Evolutionary conservation across 2,888 invertebrate species (phyloP).

Genomic region (Calephelis perditalis): DNA sequence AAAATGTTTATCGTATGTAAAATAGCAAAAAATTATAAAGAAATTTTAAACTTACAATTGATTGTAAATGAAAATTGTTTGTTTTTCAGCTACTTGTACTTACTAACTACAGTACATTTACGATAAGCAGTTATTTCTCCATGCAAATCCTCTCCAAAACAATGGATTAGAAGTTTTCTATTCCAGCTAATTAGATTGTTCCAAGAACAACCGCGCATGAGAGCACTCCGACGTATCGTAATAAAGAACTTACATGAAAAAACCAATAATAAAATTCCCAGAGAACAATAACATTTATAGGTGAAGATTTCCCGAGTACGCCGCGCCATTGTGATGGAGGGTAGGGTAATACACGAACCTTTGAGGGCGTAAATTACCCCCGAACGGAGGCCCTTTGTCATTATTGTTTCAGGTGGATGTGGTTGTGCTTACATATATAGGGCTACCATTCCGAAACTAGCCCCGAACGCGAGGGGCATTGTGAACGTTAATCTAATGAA

Average conservation of each 20-base stretch:
- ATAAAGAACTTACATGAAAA: conserved; percentile 6
- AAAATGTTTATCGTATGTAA: too few relatives aligned
- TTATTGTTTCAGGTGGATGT: conserved; percentile 10
- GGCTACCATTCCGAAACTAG: background rate
- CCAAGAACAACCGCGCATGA: background rate
- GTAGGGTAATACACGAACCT: conserved; percentile 11
- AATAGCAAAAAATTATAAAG: too few relatives aligned
- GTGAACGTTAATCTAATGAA: background rate
- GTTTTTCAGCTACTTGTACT: too few relatives aligned
- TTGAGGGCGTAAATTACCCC: conserved; percentile 13
- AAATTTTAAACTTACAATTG: too few relatives aligned
- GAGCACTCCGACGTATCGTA: conserved; percentile 1
- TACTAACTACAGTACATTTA: too few relatives aligned
- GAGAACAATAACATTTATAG: conserved; percentile 11
- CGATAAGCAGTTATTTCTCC: too few relatives aligned
- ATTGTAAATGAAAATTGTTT: too few relatives aligned
- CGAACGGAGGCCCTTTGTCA: conserved; percentile 13
- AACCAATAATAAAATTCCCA: conserved; percentile 11
- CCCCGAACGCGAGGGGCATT: background rate
- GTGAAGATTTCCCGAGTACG: conserved; percentile 6
- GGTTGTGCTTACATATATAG: conserved; percentile 1
- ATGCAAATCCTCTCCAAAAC: background rate
- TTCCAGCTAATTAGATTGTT: background rate
- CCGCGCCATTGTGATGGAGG: conserved; percentile 1
- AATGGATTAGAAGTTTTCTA: background rate